Base-by-base conservation (phyloP, 2,113 vertebrate genomes). In the Hepsetus odoe region DNA sequence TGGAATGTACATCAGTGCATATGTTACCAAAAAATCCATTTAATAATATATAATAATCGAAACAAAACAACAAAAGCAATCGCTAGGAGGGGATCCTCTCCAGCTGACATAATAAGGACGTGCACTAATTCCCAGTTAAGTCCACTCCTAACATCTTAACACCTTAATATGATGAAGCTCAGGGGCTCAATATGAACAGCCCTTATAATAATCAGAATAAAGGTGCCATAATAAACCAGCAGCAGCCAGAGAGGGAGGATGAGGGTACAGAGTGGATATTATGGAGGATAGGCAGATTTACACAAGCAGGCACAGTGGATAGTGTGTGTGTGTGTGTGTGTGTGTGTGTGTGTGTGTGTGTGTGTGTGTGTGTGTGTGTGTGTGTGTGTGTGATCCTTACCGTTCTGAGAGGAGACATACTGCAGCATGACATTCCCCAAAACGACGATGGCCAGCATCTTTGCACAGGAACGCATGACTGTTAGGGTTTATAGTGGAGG, bases 381-480 rank as follows among this genome's bases (percentile, higher is more conserved):
- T 38, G 35, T 38, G 35, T 38, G 35, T 49, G 9, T 40, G 10
- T 51, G 16, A 59, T 76, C 32, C 92, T 92, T 93, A 93, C 92
- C 92, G 90, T 90, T 93, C 68, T 93, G 92, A 69, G 92, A 86
- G 70, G 85, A 87, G 85, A 62, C 76, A 81, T 85, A 82, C 5
- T 89, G 89, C 80, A 91, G 84, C 89, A 91, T 89, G 80, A 86
- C 84, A 87, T 88, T 90, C 80, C 88, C 88, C 77, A 91, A 51
- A 40, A 83, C 14, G 16, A 92, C 87, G 76, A 90, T 82, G 84
- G 87, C 86, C 82, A 92, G 84, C 84, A 91, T 89, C 86, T 69
- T 87, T 79, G 89, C 85, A 84, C 79, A 79, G 62, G 86, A 83
- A 86, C 82, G 86, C 92, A 92, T 91, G n/a, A 75, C 84, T 35